A percentile compares a stretch with the other conserved stretches of the same genome.
phyloP scores from a whole-genome alignment of 2,888 invertebrate species.

The Hirtodrosophila cameraria region DNA sequence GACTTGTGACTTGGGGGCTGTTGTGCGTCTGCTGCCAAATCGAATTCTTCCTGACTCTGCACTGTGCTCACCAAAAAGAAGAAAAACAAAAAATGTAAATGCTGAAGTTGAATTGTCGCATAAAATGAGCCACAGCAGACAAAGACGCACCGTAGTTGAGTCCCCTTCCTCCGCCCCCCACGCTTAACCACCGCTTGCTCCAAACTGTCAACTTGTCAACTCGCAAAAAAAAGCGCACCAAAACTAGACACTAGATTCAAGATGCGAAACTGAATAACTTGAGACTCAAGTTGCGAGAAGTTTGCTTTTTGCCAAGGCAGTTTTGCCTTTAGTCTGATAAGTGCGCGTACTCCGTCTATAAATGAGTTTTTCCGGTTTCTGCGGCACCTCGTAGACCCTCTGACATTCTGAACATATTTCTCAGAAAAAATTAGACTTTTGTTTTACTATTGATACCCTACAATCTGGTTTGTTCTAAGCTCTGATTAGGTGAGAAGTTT shows the following conservation, averaged over 20 bases:
- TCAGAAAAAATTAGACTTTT: constrained; percentile 9
- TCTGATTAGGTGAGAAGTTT: no score
- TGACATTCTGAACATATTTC: constrained; percentile 59
- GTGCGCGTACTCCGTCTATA: constrained; percentile 11
- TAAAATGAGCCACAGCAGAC: constrained; percentile 24
- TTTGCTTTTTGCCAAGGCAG: constrained; percentile 9
- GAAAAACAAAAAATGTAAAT: constrained; percentile 47
- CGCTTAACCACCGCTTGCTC: no score
- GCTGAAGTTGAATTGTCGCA: constrained; percentile 63
- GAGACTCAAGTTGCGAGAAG: constrained; percentile 21
- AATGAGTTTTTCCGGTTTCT: constrained; percentile 59
- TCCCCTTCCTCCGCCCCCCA: background rate
- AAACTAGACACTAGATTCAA: constrained; percentile 32
- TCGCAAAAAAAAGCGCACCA: background rate
- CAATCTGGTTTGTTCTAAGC: no score
- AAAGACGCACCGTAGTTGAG: constrained; percentile 8
- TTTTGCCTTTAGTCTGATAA: constrained; percentile 20
- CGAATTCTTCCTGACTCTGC: constrained; percentile 56
- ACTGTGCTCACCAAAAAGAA: no score
- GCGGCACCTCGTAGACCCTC: constrained; percentile 54
- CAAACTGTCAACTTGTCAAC: constrained; percentile 32
- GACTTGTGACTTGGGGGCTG: background rate
- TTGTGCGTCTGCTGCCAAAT: constrained; percentile 18
- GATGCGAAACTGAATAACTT: constrained; percentile 16
- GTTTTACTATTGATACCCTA: constrained; percentile 7